phyloP scores from a whole-genome alignment of 1,140 invertebrate genomes.

The Achroia grisella region DNA sequence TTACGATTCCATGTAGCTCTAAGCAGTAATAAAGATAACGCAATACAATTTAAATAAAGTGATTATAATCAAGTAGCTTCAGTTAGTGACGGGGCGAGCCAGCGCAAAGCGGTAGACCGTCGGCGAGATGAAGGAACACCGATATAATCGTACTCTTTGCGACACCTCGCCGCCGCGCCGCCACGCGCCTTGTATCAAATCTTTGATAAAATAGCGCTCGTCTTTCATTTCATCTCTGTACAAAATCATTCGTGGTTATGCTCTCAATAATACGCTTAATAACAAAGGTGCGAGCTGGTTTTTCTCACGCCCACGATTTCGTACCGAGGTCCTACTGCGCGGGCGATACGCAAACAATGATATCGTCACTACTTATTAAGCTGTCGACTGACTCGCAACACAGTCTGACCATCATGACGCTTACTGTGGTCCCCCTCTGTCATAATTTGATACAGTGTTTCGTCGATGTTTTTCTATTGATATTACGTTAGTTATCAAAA shows the following conservation, averaged over 20 bases:
- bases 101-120: slow-evolving; percentile 16
- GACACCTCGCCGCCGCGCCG: slow-evolving; percentile 49
- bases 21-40: slow-evolving; percentile 22
- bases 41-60: slow-evolving; percentile 33
- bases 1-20: slow-evolving; percentile 12
- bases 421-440: too few relatives aligned
- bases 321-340: slow-evolving; percentile 18
- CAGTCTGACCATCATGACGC: background rate
- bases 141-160: slow-evolving; percentile 50
- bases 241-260: slow-evolving; percentile 30
- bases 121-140: slow-evolving; percentile 50
- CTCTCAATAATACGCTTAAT: slow-evolving; percentile 8
- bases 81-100: slow-evolving; percentile 19
- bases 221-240: slow-evolving; percentile 49
- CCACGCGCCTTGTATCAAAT: slow-evolving; percentile 47
- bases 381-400: slow-evolving; percentile 5
- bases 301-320: slow-evolving; percentile 33
- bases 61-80: slow-evolving; percentile 23
- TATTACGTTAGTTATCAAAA: too few relatives aligned
- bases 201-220: slow-evolving; percentile 48
- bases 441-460: background rate
- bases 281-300: slow-evolving; percentile 9
- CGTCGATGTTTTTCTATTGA: slow-evolving; percentile 3
- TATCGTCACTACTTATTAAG: slow-evolving; percentile 9
- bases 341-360: slow-evolving; percentile 12